Base-by-base conservation (phyloP, 1,140 invertebrate species). In the Penaeus chinensis region DNA sequence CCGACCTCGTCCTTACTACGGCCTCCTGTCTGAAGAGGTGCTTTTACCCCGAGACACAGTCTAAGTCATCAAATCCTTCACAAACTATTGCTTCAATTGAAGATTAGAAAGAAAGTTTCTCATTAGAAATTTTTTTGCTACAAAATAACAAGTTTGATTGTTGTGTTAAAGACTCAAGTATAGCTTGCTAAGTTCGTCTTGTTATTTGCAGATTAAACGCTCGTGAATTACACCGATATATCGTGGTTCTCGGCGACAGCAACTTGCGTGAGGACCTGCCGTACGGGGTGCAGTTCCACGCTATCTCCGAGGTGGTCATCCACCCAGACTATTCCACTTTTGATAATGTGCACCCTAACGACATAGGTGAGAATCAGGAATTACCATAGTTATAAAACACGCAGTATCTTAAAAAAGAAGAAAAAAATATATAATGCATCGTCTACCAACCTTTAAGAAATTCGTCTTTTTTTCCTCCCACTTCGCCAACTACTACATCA, bases 241-340 rank as follows among this genome's bases (percentile, higher is more conserved):
- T 76, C 20, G 90, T 90, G 27, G 89, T 90, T 19, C 37, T 89
- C 32, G 90, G 90, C 0, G 90, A 89, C 85, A 89, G 87, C 42
- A 90, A 90, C 78, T 80, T 90, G 60, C 69, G 42, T 24, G 88
- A 89, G 27, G 82, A 87, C 82, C 76, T 90, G 69, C 89, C 89
- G 19, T 90, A 89, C 22, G 90, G 90, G 18, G 85, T 90, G 3
- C 90, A 90, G 66, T 84, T 84, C 74, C 84, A 82, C 69, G 62
- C 80, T 47, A 62, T 89, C 27, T 65, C 61, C 4, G 74, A 89
- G 77, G 82, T 89, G 16, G 83, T 83, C 32, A 27, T 81, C 20
- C 90, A 89, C 77, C 85, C 85, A 18, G 71, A 90, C 11, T 89
- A 89, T 74, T 76, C 80, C 76, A 82, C 87, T 2, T 85, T 80